Evolutionary conservation across 2,888 invertebrate genomes (phyloP), one percentile per base, ranked within the genome.

Genomic region (Troglohyphantes excavatus): DNA sequence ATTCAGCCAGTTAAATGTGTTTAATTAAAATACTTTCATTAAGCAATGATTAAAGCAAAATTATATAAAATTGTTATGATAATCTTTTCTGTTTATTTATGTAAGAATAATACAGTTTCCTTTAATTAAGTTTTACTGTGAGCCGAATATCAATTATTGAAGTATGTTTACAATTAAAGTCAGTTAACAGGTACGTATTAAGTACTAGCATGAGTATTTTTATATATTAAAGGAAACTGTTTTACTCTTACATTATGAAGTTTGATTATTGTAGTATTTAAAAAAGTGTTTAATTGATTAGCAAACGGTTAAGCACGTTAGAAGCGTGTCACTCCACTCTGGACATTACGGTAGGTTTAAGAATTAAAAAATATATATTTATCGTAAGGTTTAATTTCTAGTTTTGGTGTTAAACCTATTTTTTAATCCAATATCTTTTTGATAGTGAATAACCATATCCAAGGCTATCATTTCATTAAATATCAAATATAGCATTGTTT

Each of bases 261-360:
- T 6, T 33, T 33, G 9, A 33, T 53, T n/a, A 53, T 11, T 53
- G n/a, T n/a, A 53, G 17, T 53, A 17, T n/a, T 53, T 53, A n/a
- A 53, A 11, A 53, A 72, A 78, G 78, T 63, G 23, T 9, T n/a
- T 65, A n/a, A 43, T 53, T 39, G 65, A 78, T 75, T 27, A 75
- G 75, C 19, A 75, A 59, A 53, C 29, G n/a, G 26, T 29, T 59
- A 75, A 61, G 78, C 43, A 65, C 11, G 43, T 78, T 78, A 78
- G 3, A 65, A 63, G 43, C 43, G 21, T n/a, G 61, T 26, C 23
- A 78, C 33, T 43, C 78, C 78, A 78, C 78, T 78, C 78, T 78
- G 78, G 21, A 27, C 13, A 43, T 39, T 21, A 13, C 11, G 6
- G 21, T 19, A 17, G 29, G 27, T 67, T 26, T 9, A 65, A n/a